phyloP scores from a whole-genome alignment of 2,888 invertebrate species.

The Homarus gammarus region DNA sequence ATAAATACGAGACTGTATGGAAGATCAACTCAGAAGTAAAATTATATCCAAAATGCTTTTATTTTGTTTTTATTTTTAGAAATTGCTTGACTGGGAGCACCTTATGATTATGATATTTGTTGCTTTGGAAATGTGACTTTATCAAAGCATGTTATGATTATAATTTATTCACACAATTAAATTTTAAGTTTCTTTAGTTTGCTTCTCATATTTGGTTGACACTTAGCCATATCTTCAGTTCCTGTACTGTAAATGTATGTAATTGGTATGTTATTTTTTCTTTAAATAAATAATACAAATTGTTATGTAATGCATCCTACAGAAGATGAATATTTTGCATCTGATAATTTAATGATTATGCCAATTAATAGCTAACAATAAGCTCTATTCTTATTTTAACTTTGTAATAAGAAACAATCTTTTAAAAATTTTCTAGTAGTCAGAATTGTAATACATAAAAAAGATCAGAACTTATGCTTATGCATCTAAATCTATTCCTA shows the following conservation, averaged over 20 bases:
- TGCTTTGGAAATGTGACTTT: conserved; percentile 16
- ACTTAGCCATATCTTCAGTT: too few species aligned
- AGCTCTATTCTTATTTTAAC: background rate
- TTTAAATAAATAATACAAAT: background rate
- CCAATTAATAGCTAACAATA: background rate
- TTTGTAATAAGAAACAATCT: background rate
- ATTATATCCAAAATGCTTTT: background rate
- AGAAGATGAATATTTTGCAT: background rate
- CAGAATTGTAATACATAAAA: background rate
- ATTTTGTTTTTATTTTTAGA: too few species aligned
- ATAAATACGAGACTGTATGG: background rate
- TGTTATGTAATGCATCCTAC: background rate
- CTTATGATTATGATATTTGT: conserved; percentile 6
- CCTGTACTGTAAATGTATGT: background rate
- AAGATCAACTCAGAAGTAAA: background rate
- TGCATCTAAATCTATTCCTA: conserved; percentile 9
- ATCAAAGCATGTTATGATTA: conserved; percentile 23
- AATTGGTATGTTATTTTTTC: background rate
- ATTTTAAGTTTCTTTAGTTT: too few species aligned
- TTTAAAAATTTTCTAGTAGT: background rate
- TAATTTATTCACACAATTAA: background rate
- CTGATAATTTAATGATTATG: background rate
- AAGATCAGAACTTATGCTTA: background rate
- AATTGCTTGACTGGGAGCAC: conserved; percentile 18
- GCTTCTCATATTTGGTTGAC: background rate